A percentile compares a stretch with the other conserved stretches of the same genome.
phyloP scores from a whole-genome alignment of 1,140 invertebrate genomes.

The Macrosteles quadrilineatus region DNA sequence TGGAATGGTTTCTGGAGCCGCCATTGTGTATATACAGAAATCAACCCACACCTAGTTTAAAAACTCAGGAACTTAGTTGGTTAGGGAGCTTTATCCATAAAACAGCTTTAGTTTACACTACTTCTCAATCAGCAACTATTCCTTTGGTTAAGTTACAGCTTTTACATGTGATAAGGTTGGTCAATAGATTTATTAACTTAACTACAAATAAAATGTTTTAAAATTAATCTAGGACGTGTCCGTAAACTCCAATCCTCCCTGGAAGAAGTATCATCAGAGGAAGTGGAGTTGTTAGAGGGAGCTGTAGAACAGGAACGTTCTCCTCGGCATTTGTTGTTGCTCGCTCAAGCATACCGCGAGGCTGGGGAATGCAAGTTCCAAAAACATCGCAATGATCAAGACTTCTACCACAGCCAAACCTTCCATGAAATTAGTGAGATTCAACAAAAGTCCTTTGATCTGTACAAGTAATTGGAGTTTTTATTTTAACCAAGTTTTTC shows the following conservation, averaged over 20 bases:
- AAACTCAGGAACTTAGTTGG: no score
- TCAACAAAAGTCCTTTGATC: background rate
- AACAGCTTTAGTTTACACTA: no score
- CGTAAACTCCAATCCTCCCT: background rate
- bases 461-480: constrained; percentile 10
- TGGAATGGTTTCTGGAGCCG: no score
- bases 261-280: background rate
- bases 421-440: background rate
- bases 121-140: no score
- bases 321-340: background rate
- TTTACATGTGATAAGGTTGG: no score
- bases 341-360: constrained; percentile 2
- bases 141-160: no score
- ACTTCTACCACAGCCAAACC: background rate
- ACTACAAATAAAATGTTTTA: no score
- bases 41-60: no score
- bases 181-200: no score
- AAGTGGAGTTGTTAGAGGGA: background rate
- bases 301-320: background rate
- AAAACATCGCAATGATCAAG: background rate
- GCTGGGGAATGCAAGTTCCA: background rate
- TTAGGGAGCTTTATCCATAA: no score
- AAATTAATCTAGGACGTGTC: background rate
- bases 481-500: background rate
- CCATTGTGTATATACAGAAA: no score